Percentiles rank a stretch among this genome's conserved stretches.
phyloP scores from a whole-genome alignment of 1,140 invertebrate species.

The Habropoda laboriosa region DNA sequence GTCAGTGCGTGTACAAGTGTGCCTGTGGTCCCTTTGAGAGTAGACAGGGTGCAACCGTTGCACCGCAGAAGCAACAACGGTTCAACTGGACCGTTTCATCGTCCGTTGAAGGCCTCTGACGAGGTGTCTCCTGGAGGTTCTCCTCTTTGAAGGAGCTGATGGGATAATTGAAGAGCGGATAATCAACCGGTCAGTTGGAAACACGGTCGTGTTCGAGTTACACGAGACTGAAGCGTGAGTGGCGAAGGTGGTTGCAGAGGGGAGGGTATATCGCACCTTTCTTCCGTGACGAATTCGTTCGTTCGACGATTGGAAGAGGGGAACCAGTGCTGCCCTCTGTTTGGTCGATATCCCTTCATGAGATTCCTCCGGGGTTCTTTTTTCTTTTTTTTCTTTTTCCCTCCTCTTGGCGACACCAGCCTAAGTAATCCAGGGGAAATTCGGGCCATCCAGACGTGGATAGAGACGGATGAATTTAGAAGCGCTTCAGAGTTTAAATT shows the following conservation, averaged over 20 bases:
- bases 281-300: neutral
- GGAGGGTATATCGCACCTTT: neutral
- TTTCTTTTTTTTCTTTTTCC: no score
- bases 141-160: neutral
- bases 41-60: neutral
- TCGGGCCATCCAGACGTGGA: neutral
- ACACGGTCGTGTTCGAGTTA: neutral
- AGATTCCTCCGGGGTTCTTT: neutral
- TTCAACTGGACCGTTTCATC: constrained; percentile 21
- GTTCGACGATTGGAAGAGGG: neutral
- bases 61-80: constrained; percentile 42
- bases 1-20: neutral
- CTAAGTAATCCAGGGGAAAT: neutral
- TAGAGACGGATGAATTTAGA: constrained; percentile 2
- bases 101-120: neutral
- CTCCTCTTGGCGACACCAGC: neutral
- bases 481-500: constrained; percentile 24
- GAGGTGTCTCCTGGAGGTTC: constrained; percentile 17
- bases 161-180: neutral
- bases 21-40: constrained; percentile 18
- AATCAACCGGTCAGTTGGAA: neutral
- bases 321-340: constrained; percentile 18
- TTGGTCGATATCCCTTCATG: constrained; percentile 26
- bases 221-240: no score
- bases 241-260: neutral